These are phyloP conservation scores for Dioctria rufipes DNA, from an alignment of 2,888 invertebrate species.

Conservation along the genomic window DNA sequence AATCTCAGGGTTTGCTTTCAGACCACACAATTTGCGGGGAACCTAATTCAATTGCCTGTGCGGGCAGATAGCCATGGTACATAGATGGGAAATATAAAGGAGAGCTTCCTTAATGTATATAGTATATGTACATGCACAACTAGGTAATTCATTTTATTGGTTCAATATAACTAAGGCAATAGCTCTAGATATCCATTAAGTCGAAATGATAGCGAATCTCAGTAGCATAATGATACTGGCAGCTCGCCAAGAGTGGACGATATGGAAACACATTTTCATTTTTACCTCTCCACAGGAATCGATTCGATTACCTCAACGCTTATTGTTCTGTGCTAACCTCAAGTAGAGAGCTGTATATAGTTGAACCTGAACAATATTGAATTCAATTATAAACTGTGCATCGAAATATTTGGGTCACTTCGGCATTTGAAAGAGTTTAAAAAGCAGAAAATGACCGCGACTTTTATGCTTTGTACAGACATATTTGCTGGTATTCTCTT, in stretches of 20 bases:
- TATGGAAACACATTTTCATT: conserved; percentile 33
- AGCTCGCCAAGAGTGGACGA: conserved; percentile 41
- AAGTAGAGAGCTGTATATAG: conserved; percentile 7
- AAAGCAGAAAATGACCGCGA: neutral
- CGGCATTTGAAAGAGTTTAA: neutral
- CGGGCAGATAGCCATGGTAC: conserved; percentile 51
- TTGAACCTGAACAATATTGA: neutral
- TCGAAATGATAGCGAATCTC: conserved; percentile 39
- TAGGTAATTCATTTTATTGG: conserved; percentile 47
- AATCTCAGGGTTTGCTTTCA: conserved; percentile 57
- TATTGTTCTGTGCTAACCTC: conserved; percentile 39
- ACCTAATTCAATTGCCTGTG: conserved; percentile 57
- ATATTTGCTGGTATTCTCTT: neutral
- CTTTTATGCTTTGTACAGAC: neutral
- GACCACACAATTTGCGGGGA: conserved; percentile 57
- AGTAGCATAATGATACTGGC: conserved; percentile 46
- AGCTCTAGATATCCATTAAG: conserved; percentile 49
- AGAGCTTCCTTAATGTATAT: conserved; percentile 43
- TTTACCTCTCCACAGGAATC: conserved; percentile 25
- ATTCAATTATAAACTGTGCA: conserved; percentile 10
- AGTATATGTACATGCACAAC: conserved; percentile 1
- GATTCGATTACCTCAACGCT: conserved; percentile 38
- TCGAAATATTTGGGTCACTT: neutral
- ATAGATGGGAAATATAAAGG: conserved; percentile 40
- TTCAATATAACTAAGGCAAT: conserved; percentile 43